These are phyloP conservation scores for Nasonia oneida DNA, from an alignment of 2,888 invertebrate species.

Conservation along the genomic window DNA sequence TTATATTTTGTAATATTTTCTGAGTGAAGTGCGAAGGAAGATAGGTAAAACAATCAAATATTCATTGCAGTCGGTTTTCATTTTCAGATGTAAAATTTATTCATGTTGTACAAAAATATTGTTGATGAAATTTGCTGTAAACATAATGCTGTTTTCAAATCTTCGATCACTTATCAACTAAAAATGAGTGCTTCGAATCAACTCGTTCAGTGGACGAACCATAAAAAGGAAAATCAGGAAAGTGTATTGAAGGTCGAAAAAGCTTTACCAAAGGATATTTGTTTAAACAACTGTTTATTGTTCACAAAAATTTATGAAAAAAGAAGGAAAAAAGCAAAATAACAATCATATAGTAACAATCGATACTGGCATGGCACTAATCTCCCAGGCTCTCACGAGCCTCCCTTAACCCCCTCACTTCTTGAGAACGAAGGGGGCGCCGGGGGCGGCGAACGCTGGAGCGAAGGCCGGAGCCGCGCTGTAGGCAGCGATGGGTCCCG, in stretches of 20 bases:
- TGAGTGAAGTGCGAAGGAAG: too few relatives aligned
- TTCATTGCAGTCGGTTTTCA: neutral
- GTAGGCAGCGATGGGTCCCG: slow-evolving; percentile 71
- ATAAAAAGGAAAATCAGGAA: too few relatives aligned
- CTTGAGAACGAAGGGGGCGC: slow-evolving; percentile 64
- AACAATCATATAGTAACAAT: slow-evolving; percentile 14
- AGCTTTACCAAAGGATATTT: neutral
- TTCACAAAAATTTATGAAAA: slow-evolving; percentile 1
- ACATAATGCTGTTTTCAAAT: neutral
- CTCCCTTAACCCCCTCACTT: slow-evolving; percentile 55
- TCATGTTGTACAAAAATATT: neutral
- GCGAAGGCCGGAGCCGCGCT: slow-evolving; percentile 69
- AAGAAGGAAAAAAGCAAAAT: neutral
- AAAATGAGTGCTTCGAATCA: too few relatives aligned
- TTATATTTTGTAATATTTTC: too few relatives aligned
- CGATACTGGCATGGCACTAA: slow-evolving; percentile 24
- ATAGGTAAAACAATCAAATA: too few relatives aligned
- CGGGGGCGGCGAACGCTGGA: slow-evolving; percentile 64
- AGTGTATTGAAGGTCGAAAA: too few relatives aligned
- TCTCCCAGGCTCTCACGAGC: neutral
- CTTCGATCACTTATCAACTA: too few relatives aligned
- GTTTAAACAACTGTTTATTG: slow-evolving; percentile 20
- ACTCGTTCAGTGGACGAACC: too few relatives aligned
- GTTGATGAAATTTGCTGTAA: neutral
- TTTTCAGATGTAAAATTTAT: neutral